Conservation (phyloP, 2,888 invertebrate species). For the Dermolepida albohirtum region DNA sequence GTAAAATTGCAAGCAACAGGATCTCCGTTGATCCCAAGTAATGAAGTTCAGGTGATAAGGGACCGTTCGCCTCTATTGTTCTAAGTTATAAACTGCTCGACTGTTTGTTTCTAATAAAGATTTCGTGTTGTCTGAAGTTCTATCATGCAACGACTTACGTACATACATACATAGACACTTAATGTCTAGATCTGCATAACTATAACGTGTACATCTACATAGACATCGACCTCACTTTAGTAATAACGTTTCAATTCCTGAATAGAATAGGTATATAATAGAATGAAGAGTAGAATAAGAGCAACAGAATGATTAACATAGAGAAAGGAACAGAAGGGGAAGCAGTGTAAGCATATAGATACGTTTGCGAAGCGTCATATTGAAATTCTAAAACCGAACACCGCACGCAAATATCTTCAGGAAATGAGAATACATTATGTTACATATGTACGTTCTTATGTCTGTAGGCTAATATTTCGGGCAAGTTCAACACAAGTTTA, state of each 20-base stretch:
- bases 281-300: conserved; percentile 27
- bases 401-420: conserved; percentile 29
- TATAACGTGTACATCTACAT: conserved; percentile 6
- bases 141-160: too few species aligned
- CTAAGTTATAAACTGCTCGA: too few species aligned
- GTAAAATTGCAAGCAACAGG: too few species aligned
- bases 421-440: conserved; percentile 26
- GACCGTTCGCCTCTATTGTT: too few species aligned
- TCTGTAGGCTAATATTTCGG: conserved; percentile 23
- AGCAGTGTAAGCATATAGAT: conserved; percentile 21
- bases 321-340: conserved; percentile 12
- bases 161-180: too few species aligned
- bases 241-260: conserved; percentile 24
- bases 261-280: conserved; percentile 11
- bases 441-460: conserved; percentile 12
- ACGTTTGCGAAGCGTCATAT: conserved; percentile 21
- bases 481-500: conserved; percentile 26
- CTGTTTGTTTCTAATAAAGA: too few species aligned
- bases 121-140: too few species aligned
- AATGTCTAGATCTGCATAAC: too few species aligned
- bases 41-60: too few species aligned
- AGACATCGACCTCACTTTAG: conserved; percentile 16
- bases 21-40: too few species aligned
- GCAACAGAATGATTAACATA: conserved; percentile 28
- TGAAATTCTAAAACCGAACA: conserved; percentile 31